phyloP scores from a whole-genome alignment of 2,797 vertebrate species.

The Bovichtus variegatus region DNA sequence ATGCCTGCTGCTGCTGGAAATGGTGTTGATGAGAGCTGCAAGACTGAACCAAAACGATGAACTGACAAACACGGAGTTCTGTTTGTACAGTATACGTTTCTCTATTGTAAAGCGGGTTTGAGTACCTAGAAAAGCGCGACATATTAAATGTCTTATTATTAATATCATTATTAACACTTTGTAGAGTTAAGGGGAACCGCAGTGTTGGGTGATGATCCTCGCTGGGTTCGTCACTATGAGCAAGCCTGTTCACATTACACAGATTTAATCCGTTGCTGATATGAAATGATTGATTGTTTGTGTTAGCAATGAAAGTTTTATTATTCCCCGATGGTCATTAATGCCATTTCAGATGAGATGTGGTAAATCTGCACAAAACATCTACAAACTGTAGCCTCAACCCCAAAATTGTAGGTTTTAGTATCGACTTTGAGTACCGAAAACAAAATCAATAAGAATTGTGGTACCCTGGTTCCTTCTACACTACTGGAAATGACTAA shows the following conservation, averaged over 20 bases:
- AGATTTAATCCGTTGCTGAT: not conserved
- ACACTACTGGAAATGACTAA: conserved; percentile 44
- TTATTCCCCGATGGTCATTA: not conserved
- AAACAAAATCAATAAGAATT: conserved; percentile 27
- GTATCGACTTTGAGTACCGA: not conserved
- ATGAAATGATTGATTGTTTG: not conserved
- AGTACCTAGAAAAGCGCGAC: too few relatives aligned
- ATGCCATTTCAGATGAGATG: conserved; percentile 10
- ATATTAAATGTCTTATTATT: too few relatives aligned
- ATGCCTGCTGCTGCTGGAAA: not conserved
- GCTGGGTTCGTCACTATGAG: not conserved
- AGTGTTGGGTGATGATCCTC: not conserved
- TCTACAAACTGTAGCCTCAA: not conserved
- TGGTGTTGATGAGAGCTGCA: not conserved
- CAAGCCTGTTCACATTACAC: not conserved
- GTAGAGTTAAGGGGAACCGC: not conserved
- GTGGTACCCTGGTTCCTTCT: not conserved
- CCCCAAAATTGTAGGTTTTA: not conserved
- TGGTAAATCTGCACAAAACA: not conserved
- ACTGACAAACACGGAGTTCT: too few relatives aligned
- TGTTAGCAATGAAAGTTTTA: not conserved
- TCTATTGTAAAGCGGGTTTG: too few relatives aligned
- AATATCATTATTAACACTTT: too few relatives aligned
- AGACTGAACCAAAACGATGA: conserved; percentile 1
- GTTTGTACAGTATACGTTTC: too few relatives aligned